Percentiles rank a stretch among this genome's conserved stretches.
phyloP scores from a whole-genome alignment of 2,888 invertebrate species.

The Ypsolopha scabrella region DNA sequence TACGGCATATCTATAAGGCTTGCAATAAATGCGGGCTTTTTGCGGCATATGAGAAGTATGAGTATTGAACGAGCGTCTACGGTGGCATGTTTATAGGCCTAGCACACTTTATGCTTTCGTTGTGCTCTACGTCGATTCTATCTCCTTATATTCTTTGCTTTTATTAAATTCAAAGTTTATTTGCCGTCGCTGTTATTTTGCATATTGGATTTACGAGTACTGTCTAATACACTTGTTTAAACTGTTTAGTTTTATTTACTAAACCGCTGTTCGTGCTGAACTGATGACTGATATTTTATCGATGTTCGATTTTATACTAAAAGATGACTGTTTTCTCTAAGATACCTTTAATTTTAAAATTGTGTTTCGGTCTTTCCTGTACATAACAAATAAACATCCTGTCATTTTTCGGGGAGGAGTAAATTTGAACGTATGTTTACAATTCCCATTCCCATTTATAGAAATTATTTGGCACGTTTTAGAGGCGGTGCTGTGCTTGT shows the following conservation, averaged over 20 bases:
- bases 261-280: too few species aligned
- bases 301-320: too few species aligned
- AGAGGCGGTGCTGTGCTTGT: slow-evolving; percentile 3
- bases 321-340: too few species aligned
- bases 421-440: not conserved
- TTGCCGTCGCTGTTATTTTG: slow-evolving; percentile 17
- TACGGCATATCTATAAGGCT: slow-evolving; percentile 5
- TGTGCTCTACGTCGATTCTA: slow-evolving; percentile 21
- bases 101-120: slow-evolving; percentile 36
- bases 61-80: slow-evolving; percentile 31
- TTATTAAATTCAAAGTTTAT: slow-evolving; percentile 30
- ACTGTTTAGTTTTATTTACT: too few species aligned
- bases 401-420: too few species aligned
- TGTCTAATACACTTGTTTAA: too few species aligned
- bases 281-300: too few species aligned
- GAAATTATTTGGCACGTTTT: slow-evolving; percentile 20
- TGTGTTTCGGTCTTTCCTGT: too few species aligned
- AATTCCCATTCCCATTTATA: slow-evolving; percentile 6
- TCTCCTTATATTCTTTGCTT: slow-evolving; percentile 28
- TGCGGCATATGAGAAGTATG: slow-evolving; percentile 21
- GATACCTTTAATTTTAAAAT: too few species aligned
- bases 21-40: slow-evolving; percentile 26
- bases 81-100: slow-evolving; percentile 41
- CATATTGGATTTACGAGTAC: slow-evolving; percentile 18
- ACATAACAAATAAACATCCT: too few species aligned